Evolutionary conservation across 23 tunicate genomes (phyloP).

Genomic region (Corella eumyota): DNA sequence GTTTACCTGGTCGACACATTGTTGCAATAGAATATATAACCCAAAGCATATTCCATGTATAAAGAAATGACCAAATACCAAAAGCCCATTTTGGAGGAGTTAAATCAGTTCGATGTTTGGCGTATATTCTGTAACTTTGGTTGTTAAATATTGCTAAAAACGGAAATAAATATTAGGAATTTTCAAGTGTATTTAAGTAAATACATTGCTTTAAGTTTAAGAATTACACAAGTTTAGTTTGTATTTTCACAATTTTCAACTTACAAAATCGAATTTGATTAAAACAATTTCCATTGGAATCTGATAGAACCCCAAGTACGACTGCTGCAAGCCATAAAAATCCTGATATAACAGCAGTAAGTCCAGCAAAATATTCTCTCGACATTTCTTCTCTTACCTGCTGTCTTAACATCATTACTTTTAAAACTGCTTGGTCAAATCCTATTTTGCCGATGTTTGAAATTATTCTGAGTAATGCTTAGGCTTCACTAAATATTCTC

Average conservation of each 20-base stretch:
- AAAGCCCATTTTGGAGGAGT: slow-evolving; percentile 52
- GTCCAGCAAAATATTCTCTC: slow-evolving; percentile 10
- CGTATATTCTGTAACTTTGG: slow-evolving; percentile 28
- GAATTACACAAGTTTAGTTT: not conserved
- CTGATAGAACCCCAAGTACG: slow-evolving; percentile 35
- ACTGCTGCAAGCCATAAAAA: slow-evolving; percentile 50
- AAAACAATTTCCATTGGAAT: slow-evolving; percentile 46
- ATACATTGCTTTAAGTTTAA: not conserved
- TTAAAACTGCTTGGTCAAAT: too few relatives aligned
- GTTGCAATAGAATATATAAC: slow-evolving; percentile 45
- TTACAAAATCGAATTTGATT: slow-evolving; percentile 43
- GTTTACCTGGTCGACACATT: slow-evolving; percentile 69
- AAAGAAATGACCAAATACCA: slow-evolving; percentile 49
- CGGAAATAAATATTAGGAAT: too few relatives aligned
- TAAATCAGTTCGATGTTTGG: slow-evolving; percentile 41
- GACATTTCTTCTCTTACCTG: not conserved
- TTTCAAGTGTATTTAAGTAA: not conserved
- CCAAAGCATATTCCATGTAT: slow-evolving; percentile 86
- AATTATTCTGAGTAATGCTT: too few relatives aligned
- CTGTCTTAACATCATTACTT: too few relatives aligned
- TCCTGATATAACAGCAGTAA: slow-evolving; percentile 42
- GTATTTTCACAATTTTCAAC: not conserved
- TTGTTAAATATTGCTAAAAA: slow-evolving; percentile 42
- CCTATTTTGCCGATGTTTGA: too few relatives aligned
- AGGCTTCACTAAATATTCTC: too few relatives aligned